phyloP scores from a whole-genome alignment of 2,888 invertebrate genomes.

The Litoditis marina region DNA sequence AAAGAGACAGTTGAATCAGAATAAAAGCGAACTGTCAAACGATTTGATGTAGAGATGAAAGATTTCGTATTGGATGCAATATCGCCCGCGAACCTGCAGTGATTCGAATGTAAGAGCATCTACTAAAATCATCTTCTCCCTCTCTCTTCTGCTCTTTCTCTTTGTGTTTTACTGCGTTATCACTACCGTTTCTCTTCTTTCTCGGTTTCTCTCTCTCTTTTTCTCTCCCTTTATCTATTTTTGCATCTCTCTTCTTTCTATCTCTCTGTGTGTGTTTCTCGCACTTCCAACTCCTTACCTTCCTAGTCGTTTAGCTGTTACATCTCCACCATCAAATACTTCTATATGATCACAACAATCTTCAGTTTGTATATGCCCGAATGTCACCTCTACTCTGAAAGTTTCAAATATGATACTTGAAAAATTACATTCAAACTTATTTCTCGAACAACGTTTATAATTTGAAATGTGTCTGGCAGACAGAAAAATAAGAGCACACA shows the following conservation, averaged over 20 bases:
- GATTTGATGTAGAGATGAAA: not conserved
- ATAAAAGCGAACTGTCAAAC: slow-evolving; percentile 9
- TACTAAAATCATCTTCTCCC: not conserved
- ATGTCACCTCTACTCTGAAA: slow-evolving; percentile 5
- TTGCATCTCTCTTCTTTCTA: too few relatives aligned
- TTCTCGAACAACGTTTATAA: too few relatives aligned
- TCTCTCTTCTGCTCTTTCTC: too few relatives aligned
- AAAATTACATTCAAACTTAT: too few relatives aligned
- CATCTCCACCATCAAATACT: slow-evolving; percentile 8
- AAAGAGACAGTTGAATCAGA: slow-evolving; percentile 11
- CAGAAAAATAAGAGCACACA: too few relatives aligned
- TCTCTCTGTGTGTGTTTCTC: not conserved
- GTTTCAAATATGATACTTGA: too few relatives aligned
- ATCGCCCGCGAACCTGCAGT: slow-evolving; percentile 11
- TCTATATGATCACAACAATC: slow-evolving; percentile 15
- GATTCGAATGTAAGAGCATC: not conserved
- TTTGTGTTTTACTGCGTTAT: too few relatives aligned
- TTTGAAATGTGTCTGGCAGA: too few relatives aligned
- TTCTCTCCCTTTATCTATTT: too few relatives aligned
- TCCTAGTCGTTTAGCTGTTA: not conserved
- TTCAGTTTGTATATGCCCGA: slow-evolving; percentile 7
- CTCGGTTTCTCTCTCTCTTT: too few relatives aligned
- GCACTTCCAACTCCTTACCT: not conserved
- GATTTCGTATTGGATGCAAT: not conserved
- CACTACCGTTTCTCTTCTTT: too few relatives aligned